Evolutionary conservation across 2,797 vertebrate species (phyloP), one percentile per base, ranked within the genome.

Genomic region (Malacoctenus gilli): DNA sequence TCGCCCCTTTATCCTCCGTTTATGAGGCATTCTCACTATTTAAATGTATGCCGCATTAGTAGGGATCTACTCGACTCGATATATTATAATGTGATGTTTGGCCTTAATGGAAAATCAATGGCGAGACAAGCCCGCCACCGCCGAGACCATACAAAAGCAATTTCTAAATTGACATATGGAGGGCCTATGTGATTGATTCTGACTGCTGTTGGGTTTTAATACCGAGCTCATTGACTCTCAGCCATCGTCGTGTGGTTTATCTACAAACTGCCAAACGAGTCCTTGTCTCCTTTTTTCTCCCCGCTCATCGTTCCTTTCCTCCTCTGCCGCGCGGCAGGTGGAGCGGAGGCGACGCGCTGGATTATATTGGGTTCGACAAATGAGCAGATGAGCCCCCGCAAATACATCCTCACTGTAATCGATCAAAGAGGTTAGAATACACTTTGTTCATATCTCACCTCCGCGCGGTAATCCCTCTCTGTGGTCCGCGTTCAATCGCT

Each of bases 101-200:
- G 46, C 63, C 84, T 85, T 92, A 91, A 93, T 93, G 89, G 86
- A 80, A 87, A 92, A 92, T 93, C 92, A 84, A 93, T 93, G 69
- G 43, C 0, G 40, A 84, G 85, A 91, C 89, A 87, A 89, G 88
- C 65, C 77, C 59, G 68, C 83, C 88, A 85, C 84, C 75, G 67
- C 82, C 30, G 67, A 85, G 82, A 89, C 86, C 77, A 80, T 82
- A 80, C 81, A 83, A 88, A 89, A 83, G 78, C 89, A 89, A 92
- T 92, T 91, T 89, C 79, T 89, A 85, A 88, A 90, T 89, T 85
- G 89, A 89, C 90, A 79, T 84, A 84, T 77, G 68, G 83, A 89
- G 85, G 78, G 75, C 62, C 79, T 40, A 4, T 13, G 84, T 86
- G 88, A 93, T 91, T 91, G 89, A 93, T 92, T 87, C 84, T 60